Evolutionary conservation across 1,140 invertebrate genomes (phyloP).

Genomic region (Pomacea maculata): DNA sequence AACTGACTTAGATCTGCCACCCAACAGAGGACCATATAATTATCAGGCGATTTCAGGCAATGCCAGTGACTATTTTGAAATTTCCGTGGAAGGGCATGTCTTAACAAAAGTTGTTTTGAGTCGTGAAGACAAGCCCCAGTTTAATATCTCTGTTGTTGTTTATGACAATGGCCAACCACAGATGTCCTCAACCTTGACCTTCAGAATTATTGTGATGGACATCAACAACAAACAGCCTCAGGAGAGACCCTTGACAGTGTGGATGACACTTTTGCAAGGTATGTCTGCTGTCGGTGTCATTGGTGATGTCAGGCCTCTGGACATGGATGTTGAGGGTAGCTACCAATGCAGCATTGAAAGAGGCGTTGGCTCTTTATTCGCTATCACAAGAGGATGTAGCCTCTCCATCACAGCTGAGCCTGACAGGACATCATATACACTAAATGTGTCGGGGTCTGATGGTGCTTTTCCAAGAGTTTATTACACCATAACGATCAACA

Average conservation of each 20-base stretch:
- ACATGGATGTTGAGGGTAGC: constrained; percentile 85
- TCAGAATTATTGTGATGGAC: constrained; percentile 83
- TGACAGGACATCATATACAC: constrained; percentile 66
- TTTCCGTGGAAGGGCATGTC: constrained; percentile 84
- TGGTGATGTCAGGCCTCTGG: constrained; percentile 89
- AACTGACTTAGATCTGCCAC: constrained; percentile 88
- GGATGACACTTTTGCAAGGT: constrained; percentile 75
- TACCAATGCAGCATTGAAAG: constrained; percentile 78
- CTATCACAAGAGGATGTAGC: constrained; percentile 80
- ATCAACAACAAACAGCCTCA: constrained; percentile 92
- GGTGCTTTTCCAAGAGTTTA: constrained; percentile 84
- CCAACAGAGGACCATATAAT: constrained; percentile 86
- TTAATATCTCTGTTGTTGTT: constrained; percentile 82
- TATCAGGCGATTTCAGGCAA: constrained; percentile 82
- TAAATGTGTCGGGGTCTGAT: constrained; percentile 87
- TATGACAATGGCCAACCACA: constrained; percentile 80
- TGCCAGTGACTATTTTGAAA: constrained; percentile 74
- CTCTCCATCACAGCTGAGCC: constrained; percentile 69
- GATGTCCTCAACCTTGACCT: constrained; percentile 81
- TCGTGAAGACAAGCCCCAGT: constrained; percentile 76
- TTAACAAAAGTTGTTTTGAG: constrained; percentile 69
- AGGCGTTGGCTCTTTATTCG: constrained; percentile 69
- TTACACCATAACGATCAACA: constrained; percentile 84
- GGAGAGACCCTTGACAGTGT: constrained; percentile 81
- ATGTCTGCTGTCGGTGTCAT: constrained; percentile 77